These are phyloP conservation scores for Ramphastos sulfuratus DNA, from an alignment of 2,113 vertebrate genomes.

Conservation along the genomic window DNA sequence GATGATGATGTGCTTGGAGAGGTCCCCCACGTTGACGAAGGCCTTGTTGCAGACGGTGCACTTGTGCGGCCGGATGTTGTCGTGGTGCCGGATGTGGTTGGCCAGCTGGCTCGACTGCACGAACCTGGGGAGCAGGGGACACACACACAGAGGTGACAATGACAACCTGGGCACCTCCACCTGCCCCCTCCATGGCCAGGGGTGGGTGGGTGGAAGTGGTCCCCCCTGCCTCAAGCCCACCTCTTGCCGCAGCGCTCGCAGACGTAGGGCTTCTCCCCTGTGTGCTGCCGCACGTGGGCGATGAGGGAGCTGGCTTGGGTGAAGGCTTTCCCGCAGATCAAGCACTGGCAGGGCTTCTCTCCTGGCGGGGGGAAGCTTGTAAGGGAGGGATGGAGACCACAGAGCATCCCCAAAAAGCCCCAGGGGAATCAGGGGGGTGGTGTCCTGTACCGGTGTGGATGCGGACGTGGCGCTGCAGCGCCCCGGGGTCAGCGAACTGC, in stretches of 20 bases:
- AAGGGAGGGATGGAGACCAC: rapidly evolving
- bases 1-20: slow-evolving; percentile 98
- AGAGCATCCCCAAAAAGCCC: rapidly evolving
- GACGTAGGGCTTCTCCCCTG: slow-evolving; percentile 97
- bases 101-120: slow-evolving; percentile 97
- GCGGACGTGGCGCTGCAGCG: slow-evolving; percentile 92
- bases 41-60: slow-evolving; percentile 96
- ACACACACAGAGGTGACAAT: too few relatives aligned
- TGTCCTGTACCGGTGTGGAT: slow-evolving; percentile 89
- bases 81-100: slow-evolving; percentile 98
- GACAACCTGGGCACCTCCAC: not conserved
- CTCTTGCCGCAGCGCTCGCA: slow-evolving; percentile 98
- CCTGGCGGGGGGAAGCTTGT: slow-evolving; percentile 66
- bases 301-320: slow-evolving; percentile 98
- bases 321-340: slow-evolving; percentile 95
- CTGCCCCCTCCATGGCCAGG: too few relatives aligned
- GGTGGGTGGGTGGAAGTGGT: too few relatives aligned
- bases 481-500: slow-evolving; percentile 92
- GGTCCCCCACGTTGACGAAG: slow-evolving; percentile 96
- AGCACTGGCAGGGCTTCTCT: slow-evolving; percentile 96
- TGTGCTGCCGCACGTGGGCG: slow-evolving; percentile 96
- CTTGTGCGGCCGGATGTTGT: slow-evolving; percentile 97
- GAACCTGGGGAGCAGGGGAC: slow-evolving; percentile 78
- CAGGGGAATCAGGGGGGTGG: too few relatives aligned
- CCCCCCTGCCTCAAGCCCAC: slow-evolving; percentile 53